Conservation (phyloP, 2,113 vertebrate species). For the Tonatia bakeri region DNA sequence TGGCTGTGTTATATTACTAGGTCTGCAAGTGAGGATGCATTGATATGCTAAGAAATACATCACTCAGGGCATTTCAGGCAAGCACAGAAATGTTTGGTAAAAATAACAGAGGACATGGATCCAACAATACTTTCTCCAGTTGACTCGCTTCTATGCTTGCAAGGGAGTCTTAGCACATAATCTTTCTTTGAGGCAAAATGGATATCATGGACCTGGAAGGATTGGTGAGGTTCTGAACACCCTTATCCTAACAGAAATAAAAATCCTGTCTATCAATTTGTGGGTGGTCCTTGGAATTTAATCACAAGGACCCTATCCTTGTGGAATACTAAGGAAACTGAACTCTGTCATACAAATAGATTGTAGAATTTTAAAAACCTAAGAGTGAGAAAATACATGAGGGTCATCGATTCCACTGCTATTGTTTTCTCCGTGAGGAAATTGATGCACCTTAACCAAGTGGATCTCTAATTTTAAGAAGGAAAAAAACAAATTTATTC, state of each 20-base stretch:
- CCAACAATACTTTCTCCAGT: not conserved
- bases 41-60: slow-evolving; percentile 20
- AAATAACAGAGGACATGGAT: not conserved
- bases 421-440: not conserved
- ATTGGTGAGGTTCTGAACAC: not conserved
- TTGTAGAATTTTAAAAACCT: not conserved
- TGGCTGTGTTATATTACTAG: not conserved
- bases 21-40: not conserved
- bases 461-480: not conserved
- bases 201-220: not conserved
- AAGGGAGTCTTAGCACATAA: not conserved
- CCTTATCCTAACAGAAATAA: not conserved
- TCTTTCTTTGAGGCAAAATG: not conserved
- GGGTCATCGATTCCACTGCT: not conserved
- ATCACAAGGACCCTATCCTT: not conserved
- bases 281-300: not conserved
- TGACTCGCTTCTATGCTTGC: not conserved
- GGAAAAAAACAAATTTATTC: not conserved
- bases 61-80: not conserved
- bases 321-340: not conserved
- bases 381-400: not conserved
- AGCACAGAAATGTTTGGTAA: not conserved
- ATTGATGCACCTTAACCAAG: not conserved
- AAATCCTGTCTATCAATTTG: not conserved
- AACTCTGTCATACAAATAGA: not conserved